Evolutionary conservation across 2,113 vertebrate genomes (phyloP).

Genomic region (Nansenia antarctica): DNA sequence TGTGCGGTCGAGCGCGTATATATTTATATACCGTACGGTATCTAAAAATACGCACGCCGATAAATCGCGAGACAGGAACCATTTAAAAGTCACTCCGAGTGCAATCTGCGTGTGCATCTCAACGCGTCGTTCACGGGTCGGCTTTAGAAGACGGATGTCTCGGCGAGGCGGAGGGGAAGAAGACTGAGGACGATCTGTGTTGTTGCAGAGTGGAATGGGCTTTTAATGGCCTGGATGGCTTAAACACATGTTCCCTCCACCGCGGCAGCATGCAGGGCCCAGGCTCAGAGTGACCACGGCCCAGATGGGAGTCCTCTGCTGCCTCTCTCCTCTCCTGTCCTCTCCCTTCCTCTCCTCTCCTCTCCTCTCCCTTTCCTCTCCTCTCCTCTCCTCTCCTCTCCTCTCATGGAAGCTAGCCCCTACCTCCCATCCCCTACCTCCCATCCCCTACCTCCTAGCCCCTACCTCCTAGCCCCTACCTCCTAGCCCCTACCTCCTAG

Average conservation of each 20-base stretch:
- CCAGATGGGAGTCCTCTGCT: slow-evolving; percentile 44
- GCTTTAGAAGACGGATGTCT: slow-evolving; percentile 56
- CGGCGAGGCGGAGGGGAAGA: slow-evolving; percentile 29
- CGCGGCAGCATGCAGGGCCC: slow-evolving; percentile 39
- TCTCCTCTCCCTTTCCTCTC: slow-evolving; percentile 29
- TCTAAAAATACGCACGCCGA: slow-evolving; percentile 28
- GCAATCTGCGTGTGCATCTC: slow-evolving; percentile 41
- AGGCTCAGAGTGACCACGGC: slow-evolving; percentile 36
- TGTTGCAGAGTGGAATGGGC: slow-evolving; percentile 61
- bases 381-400: no score
- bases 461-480: no score
- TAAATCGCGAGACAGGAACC: slow-evolving; percentile 35
- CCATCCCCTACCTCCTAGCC: no score
- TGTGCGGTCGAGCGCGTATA: background rate
- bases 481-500: no score
- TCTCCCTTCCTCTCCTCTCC: slow-evolving; percentile 19
- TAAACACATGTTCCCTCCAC: slow-evolving; percentile 67
- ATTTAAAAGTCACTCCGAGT: slow-evolving; percentile 47
- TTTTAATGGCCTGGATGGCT: slow-evolving; percentile 68
- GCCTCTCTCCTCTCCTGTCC: slow-evolving; percentile 14
- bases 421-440: no score
- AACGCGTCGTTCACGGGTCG: slow-evolving; percentile 55
- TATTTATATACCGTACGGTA: background rate
- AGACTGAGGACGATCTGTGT: slow-evolving; percentile 52
- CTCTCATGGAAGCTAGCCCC: no score